Evolutionary conservation across 1,140 invertebrate species (phyloP), one percentile per base, ranked within the genome.

Genomic region (Metopolophium dirhodum): DNA sequence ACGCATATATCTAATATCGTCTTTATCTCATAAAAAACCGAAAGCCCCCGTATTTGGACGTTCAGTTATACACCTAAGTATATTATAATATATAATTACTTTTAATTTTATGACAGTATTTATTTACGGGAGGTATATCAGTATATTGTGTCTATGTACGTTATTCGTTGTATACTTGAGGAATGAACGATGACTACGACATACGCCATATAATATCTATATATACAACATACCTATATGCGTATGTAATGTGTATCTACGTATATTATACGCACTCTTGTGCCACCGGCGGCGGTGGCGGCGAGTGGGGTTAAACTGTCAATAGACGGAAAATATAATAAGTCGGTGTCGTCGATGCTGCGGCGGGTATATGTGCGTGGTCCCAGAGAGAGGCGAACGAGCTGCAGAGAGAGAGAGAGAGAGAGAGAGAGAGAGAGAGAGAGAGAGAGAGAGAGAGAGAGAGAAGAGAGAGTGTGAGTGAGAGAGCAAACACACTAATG

Each of bases 281-380:
- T 54, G 51, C 20, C 30, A n/a, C 11, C 11, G 2, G 30, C 18
- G 30, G 6, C 61, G 37, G 3, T 2, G 47, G 7, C 86, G 30
- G 30, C 86, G 47, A 88, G 86, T 49, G 47, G 86, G 45, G 86
- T 88, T 88, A 51, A 88, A 88, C 86, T 88, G 54, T 57, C 49
- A 90, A 90, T 90, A 41, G 35, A 57, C 9, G 20, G 51, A 26
- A 37, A 47, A 57, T 61, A 88, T 61, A 90, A 41, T 90, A 57
- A 47, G 35, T 23, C 54, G 51, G 14, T 41, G 88, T 22, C 37
- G 88, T 22, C 37, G 85, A 18, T 61, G n/a, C 11, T n/a, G 54
- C 23, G 30, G 30, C 61, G 88, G 88, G 22, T 47, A 47, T 68
- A 26, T 90, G 35, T 41, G 57, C 7, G 41, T 26, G 61, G 61